Evolutionary conservation across 1,140 invertebrate genomes (phyloP).

Genomic region (Ceratitis capitata): DNA sequence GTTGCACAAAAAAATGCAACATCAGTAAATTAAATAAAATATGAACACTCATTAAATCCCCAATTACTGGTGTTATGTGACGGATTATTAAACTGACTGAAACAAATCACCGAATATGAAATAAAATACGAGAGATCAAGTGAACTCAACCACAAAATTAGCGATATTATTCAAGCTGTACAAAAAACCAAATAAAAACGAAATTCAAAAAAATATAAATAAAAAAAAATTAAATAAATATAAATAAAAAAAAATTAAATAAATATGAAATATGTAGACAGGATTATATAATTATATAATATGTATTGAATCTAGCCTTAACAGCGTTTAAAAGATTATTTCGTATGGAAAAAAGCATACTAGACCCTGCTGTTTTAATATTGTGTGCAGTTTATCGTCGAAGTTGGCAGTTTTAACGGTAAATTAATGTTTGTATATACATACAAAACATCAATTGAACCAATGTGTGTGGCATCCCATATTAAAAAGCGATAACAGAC

Average conservation of each 20-base stretch:
- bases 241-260: too few relatives aligned
- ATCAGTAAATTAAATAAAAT: not conserved
- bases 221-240: not conserved
- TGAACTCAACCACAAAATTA: not conserved
- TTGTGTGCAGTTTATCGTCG: too few relatives aligned
- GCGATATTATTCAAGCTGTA: not conserved
- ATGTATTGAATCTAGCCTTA: too few relatives aligned
- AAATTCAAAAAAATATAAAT: not conserved
- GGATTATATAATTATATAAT: too few relatives aligned
- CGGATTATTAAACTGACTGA: not conserved
- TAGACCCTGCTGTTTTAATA: too few relatives aligned
- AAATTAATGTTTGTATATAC: not conserved
- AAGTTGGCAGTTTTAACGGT: too few relatives aligned
- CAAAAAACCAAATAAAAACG: not conserved
- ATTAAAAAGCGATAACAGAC: not conserved
- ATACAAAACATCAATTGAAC: not conserved
- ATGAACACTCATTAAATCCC: not conserved
- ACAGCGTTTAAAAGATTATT: too few relatives aligned
- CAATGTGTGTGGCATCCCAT: not conserved
- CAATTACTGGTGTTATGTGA: not conserved
- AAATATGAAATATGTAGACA: too few relatives aligned
- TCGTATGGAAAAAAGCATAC: too few relatives aligned
- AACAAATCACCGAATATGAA: not conserved
- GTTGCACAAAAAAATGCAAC: not conserved
- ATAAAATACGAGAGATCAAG: not conserved